Conservation (phyloP, 2,888 invertebrate genomes). For the Noctua janthina region DNA sequence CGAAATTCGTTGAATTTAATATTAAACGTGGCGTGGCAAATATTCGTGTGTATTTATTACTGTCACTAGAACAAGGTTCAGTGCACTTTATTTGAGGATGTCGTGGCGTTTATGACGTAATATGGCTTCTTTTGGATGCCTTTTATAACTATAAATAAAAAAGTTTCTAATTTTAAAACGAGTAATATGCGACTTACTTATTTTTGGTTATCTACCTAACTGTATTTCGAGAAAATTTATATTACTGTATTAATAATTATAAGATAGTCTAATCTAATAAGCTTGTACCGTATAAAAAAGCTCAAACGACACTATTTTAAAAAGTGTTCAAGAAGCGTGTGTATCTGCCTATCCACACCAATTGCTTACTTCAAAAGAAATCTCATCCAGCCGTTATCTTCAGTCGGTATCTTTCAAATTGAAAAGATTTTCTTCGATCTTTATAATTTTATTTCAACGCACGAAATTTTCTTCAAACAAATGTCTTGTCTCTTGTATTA, state of each 20-base stretch:
- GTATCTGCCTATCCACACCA: not conserved
- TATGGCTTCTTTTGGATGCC: slow-evolving; percentile 32
- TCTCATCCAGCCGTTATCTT: not conserved
- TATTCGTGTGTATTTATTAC: slow-evolving; percentile 72
- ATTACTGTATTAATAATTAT: not conserved
- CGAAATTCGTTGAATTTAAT: slow-evolving; percentile 75
- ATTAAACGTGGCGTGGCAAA: slow-evolving; percentile 77
- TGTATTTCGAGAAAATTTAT: not conserved
- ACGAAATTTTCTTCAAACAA: not conserved
- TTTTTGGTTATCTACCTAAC: not conserved
- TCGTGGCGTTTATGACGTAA: slow-evolving; percentile 37
- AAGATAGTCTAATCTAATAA: not conserved
- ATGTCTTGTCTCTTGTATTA: not conserved
- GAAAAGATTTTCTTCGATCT: not conserved
- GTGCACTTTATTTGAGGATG: slow-evolving; percentile 44
- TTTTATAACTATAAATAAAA: not conserved
- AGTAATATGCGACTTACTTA: not conserved
- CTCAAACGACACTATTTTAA: not conserved
- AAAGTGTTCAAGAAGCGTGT: not conserved
- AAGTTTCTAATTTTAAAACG: not conserved
- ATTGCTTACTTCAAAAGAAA: not conserved
- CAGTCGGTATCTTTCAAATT: no score
- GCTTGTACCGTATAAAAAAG: not conserved
- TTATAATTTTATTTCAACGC: not conserved
- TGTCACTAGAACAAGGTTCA: slow-evolving; percentile 50